Evolutionary conservation across 1,140 invertebrate species (phyloP).

Genomic region (Tribolium castaneum): DNA sequence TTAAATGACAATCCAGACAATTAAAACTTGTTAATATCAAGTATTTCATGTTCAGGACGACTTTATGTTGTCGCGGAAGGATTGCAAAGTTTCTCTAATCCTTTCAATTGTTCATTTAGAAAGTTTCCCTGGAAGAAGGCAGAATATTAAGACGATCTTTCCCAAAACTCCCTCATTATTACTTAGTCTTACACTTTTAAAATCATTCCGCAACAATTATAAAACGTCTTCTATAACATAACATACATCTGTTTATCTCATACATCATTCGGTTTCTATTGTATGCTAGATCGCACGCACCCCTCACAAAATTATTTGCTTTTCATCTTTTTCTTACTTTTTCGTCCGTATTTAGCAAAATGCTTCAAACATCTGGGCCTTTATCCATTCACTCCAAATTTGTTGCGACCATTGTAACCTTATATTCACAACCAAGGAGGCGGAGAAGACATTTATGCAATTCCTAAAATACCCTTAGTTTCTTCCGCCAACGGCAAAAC

Average conservation of each 20-base stretch:
- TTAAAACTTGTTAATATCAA: conserved; percentile 61
- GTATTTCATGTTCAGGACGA: conserved; percentile 53
- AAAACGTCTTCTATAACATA: not conserved
- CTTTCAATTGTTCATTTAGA: conserved; percentile 58
- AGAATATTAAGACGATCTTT: conserved; percentile 20
- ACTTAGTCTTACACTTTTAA: not conserved
- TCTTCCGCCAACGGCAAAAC: not conserved
- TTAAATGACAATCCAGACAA: conserved; percentile 59
- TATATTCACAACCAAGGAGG: conserved; percentile 47
- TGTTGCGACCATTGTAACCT: conserved; percentile 49
- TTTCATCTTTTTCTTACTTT: conserved; percentile 39
- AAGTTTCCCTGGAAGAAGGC: conserved; percentile 52
- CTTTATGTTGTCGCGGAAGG: conserved; percentile 51
- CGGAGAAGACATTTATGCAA: conserved; percentile 53
- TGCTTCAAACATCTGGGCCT: conserved; percentile 53
- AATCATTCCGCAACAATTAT: not conserved
- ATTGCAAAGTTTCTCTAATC: conserved; percentile 53
- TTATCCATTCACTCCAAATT: conserved; percentile 46
- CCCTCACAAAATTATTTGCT: conserved; percentile 41
- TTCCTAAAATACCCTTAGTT: conserved; percentile 17
- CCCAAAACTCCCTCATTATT: conserved; percentile 1
- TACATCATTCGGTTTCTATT: conserved; percentile 21
- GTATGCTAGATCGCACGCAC: conserved; percentile 29
- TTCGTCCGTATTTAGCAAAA: conserved; percentile 44
- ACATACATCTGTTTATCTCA: conserved; percentile 41